Base-by-base conservation (phyloP, 2,888 invertebrate genomes). In the Thelaira solivaga region DNA sequence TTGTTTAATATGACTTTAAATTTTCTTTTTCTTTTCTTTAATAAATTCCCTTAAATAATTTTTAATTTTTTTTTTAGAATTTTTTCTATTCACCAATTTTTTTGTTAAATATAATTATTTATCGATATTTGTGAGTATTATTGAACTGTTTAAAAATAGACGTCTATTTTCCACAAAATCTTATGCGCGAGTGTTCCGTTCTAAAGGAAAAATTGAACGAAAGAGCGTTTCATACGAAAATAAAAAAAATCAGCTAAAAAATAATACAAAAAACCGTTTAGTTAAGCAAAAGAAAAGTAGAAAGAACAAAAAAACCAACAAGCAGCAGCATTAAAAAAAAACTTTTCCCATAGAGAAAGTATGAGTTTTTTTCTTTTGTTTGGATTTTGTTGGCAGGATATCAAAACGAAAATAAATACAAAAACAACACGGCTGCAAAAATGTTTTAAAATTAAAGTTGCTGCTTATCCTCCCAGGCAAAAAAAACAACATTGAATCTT, bases 121-220 rank as follows among this genome's bases (percentile, higher is more conserved):
- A 57, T 64, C 72, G 64, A 64, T 78, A 68, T 36, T 20, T 45
- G 8, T 1, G 3, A 16, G 69, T n/a, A n/a, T n/a, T 72, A 65
- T 80, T 43, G 75, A 76, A 71, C 65, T 57, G 71, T 72, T n/a
- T 77, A 61, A 67, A 76, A 80, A 72, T 69, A 76, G 72, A 76
- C 82, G 81, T 82, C 82, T 76, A 76, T 80, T 80, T 82, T 76
- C 80, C 53, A 75, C 80, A 74, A 80, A 81, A 81, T 80, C 79
- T 77, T 80, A 74, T 80, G 81, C 82, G 81, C 82, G 80, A 82
- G 81, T 82, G 82, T 80, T 81, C 71, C 73, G 57, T 80, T 81
- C 78, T 67, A 64, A 36, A 61, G 31, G 49, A 49, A 73, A 68
- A 47, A 72, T 45, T 74, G n/a, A 68, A 67, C 74, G 51, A 61